Conservation (phyloP, 2,113 vertebrate species). For the Columba livia region DNA sequence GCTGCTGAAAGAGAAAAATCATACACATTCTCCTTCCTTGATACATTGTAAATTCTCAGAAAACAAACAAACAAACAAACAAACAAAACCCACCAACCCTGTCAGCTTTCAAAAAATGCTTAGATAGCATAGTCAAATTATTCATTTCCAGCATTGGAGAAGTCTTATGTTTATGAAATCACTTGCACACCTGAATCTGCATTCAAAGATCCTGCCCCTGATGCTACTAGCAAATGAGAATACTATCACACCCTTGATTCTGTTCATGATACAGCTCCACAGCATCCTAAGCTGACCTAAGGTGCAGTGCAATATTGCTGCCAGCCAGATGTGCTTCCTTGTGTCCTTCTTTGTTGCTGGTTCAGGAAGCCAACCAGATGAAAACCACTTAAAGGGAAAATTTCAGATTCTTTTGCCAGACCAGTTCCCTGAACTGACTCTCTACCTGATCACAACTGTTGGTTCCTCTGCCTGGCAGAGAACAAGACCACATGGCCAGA, state of each 20-base stretch:
- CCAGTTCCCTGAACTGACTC: background rate
- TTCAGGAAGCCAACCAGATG: background rate
- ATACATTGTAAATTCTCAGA: background rate
- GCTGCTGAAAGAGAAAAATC: background rate
- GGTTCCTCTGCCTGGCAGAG: background rate
- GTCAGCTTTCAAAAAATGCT: background rate
- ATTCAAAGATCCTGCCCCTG: background rate
- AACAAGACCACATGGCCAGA: background rate
- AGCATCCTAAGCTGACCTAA: background rate
- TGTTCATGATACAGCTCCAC: background rate
- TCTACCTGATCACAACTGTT: background rate
- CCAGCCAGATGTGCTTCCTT: background rate
- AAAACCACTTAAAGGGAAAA: background rate
- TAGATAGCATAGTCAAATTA: background rate
- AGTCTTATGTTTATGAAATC: background rate
- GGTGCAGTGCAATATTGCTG: background rate
- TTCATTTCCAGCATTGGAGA: background rate
- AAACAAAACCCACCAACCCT: background rate
- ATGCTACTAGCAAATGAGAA: background rate
- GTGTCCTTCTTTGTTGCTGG: background rate
- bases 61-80: background rate
- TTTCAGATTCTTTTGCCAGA: fast-evolving
- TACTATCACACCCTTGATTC: background rate
- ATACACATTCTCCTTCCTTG: background rate
- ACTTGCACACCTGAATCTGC: background rate